Evolutionary conservation across 2,797 vertebrate genomes (phyloP).

Genomic region (Platyrinchus mystaceus): DNA sequence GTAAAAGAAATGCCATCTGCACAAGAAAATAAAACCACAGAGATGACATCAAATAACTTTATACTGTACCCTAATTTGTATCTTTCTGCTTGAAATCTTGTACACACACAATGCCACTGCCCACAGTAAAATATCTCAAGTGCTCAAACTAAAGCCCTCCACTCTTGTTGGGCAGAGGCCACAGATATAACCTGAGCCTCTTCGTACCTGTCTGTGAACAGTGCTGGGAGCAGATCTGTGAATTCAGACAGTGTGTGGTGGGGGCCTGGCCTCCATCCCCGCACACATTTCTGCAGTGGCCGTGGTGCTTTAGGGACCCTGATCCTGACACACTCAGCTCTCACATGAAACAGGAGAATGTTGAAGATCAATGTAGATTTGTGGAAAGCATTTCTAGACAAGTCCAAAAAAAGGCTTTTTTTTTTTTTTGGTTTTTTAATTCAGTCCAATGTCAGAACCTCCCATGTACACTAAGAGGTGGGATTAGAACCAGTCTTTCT

Average conservation of each 20-base stretch:
- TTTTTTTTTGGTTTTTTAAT: neutral
- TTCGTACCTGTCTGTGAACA: accelerated
- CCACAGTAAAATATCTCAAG: neutral
- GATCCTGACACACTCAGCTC: accelerated
- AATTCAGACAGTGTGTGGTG: accelerated
- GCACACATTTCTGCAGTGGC: accelerated
- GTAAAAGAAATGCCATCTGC: neutral
- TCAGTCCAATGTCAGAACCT: neutral
- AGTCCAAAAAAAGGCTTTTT: neutral
- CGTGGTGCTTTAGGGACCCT: accelerated
- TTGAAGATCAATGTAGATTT: no score
- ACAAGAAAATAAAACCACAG: neutral
- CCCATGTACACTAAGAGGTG: accelerated
- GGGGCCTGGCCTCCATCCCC: neutral
- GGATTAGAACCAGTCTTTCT: neutral
- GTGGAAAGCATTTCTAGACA: neutral
- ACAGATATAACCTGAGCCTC: accelerated
- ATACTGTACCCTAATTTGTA: neutral
- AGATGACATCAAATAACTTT: neutral
- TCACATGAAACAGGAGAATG: accelerated
- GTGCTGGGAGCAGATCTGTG: neutral
- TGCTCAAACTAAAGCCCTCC: accelerated
- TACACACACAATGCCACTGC: accelerated
- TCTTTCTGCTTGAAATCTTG: neutral
- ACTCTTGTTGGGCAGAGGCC: accelerated